Evolutionary conservation across 2,113 vertebrate genomes (phyloP).

Genomic region (Neoarius graeffei): DNA sequence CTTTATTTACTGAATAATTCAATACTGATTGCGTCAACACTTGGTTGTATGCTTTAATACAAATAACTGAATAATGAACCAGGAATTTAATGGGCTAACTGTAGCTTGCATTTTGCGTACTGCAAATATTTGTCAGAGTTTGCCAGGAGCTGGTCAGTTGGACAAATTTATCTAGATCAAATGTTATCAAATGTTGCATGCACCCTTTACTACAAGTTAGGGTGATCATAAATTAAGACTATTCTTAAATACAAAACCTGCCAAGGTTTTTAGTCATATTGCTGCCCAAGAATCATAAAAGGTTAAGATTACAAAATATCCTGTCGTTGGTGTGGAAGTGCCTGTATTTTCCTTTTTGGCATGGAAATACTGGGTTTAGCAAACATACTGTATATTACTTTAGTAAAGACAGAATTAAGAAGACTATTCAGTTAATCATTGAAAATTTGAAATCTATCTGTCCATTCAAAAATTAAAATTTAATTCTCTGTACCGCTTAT

Average conservation of each 20-base stretch:
- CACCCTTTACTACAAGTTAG: no score
- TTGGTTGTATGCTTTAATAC: background rate
- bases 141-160: no score
- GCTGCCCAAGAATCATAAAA: background rate
- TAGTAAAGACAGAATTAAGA: background rate
- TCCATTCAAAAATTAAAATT: no score
- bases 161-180: no score
- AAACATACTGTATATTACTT: background rate
- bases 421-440: background rate
- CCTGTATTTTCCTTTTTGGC: background rate
- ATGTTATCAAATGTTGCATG: background rate
- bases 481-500: no score
- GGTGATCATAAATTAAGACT: no score
- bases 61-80: background rate
- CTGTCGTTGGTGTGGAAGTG: background rate
- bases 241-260: background rate
- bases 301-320: background rate
- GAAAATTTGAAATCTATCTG: background rate
- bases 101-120: background rate
- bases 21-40: background rate
- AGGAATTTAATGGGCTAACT: background rate
- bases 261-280: background rate
- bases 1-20: background rate
- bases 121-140: no score
- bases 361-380: background rate